Base-by-base conservation (phyloP, 2,888 invertebrate species). In the Cryptocheilus praepositus region DNA sequence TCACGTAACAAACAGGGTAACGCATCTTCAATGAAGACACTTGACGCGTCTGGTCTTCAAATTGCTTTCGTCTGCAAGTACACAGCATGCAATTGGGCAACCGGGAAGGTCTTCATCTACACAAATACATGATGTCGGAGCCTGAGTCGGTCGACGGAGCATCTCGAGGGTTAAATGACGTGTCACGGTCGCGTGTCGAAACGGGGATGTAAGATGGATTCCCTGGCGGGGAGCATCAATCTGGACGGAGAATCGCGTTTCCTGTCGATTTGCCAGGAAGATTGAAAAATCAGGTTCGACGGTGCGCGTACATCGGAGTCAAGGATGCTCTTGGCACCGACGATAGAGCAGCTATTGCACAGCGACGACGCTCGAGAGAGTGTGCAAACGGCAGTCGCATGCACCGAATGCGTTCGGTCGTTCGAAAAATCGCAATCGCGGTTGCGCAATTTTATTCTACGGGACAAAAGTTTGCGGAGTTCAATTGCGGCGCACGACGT, bases 281-380 rank as follows among this genome's bases (percentile, higher is more conserved):
- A 64, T 64, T 49, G 67, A 60, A 73, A 73, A 62, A 56, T 64
- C 52, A 19, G n/a, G 13, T 19, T 54, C 49, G 63, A 36, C 49
- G 15, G 36, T n/a, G 36, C 51, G 18, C 28, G 28, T 28, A 4
- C n/a, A n/a, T 51, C 55, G 22, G 44, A 45, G 22, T 16, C 15
- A 59, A 56, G 22, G 45, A 36, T 45, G 57, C 57, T 63, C 51
- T 49, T 57, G 57, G 51, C 57, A 63, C n/a, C 53, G 25, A 25
- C 45, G 55, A 53, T 53, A 22, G 7, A 55, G 28, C 18, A 19
- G 19, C 55, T 8, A 36, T 55, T 18, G 55, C 28, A 18, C 19
- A 22, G 36, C 18, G n/a, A 36, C 7, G 36, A 2, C 2, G 36
- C 36, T 36, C 13, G 36, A 11, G 36, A 36, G 13, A 36, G 36